Base-by-base conservation (phyloP, 1,140 invertebrate species). In the Drosophila saltans region DNA sequence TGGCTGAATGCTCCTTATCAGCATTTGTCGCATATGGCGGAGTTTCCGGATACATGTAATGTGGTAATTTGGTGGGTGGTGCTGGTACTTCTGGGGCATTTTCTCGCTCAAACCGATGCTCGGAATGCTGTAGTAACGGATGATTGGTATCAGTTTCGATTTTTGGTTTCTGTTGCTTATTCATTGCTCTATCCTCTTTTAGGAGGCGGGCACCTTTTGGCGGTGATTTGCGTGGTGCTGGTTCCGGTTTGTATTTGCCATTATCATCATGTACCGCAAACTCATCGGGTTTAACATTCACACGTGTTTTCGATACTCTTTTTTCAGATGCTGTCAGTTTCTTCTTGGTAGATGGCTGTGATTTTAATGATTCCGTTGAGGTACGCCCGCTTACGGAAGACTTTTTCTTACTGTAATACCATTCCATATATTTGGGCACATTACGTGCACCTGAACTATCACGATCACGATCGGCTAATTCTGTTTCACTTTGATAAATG, bases 81-180 rank as follows among this genome's bases (percentile, higher is more conserved):
- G 95, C 93, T 59, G 95, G 95, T 75, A 95, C 95, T 40, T 95
- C 93, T 8, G 94, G 92, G 55, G 94, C 94, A 70, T 94, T 93
- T 66, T 94, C 93, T 57, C 93, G 94, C 78, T 96, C 96, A 80
- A 95, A 96, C 73, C 95, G 94, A 80, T 96, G 95, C 79, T 96
- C 95, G 0, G 96, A 96, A 92, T 96, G 96, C 88, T 96, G 96
- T 3, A 96, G 81, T 24, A 96, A 91, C 10, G 95, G 95, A 93
- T 96, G 95, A 78, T 93, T 93, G 78, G 91, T 72, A 83, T 92
- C 82, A 69, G 82, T 84, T 72, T 90, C 78, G 45, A 79, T 72
- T 75, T 83, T 84, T 39, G 79, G 82, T 74, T 81, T 84, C 40
- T 81, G 70, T 30, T 91, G 84, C 67, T 78, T 91, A 56, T 88